phyloP scores from a whole-genome alignment of 2,113 vertebrate genomes.

The Chitala chitala region DNA sequence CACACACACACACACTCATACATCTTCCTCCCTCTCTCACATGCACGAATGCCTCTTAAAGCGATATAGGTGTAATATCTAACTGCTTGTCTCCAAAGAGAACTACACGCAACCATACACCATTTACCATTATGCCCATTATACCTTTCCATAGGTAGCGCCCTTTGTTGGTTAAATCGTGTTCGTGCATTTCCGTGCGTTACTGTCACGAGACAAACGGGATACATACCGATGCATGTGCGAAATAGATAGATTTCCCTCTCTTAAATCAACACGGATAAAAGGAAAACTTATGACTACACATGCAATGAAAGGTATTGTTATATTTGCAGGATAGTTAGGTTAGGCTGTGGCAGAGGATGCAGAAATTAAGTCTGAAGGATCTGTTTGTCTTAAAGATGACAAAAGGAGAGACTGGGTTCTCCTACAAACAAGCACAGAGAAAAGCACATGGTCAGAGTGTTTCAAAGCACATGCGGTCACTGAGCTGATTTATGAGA shows the following conservation, averaged over 20 bases:
- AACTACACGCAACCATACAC: background rate
- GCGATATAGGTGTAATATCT: slow-evolving; percentile 6
- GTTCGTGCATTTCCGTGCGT: too few relatives aligned
- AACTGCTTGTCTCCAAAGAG: background rate
- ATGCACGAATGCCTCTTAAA: slow-evolving; percentile 15
- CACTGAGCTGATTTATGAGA: background rate
- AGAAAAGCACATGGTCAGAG: too few relatives aligned
- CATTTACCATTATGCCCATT: background rate
- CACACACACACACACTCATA: background rate
- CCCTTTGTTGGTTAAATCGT: too few relatives aligned
- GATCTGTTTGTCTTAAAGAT: background rate
- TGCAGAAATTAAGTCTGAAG: background rate
- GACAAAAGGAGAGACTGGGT: background rate
- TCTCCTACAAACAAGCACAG: too few relatives aligned
- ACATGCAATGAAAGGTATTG: background rate
- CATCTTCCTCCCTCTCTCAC: slow-evolving; percentile 19
- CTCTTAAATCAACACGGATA: too few relatives aligned
- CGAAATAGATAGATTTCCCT: too few relatives aligned
- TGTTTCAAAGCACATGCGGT: too few relatives aligned
- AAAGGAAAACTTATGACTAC: background rate
- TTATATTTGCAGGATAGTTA: background rate
- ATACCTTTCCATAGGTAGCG: too few relatives aligned
- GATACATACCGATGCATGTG: too few relatives aligned
- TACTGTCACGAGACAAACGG: background rate
- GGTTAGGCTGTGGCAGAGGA: background rate